A percentile compares a stretch with the other conserved stretches of the same genome.
These are phyloP conservation scores for Cyclopterus lumpus DNA, from an alignment of 2,797 vertebrate species.

Conservation along the genomic window DNA sequence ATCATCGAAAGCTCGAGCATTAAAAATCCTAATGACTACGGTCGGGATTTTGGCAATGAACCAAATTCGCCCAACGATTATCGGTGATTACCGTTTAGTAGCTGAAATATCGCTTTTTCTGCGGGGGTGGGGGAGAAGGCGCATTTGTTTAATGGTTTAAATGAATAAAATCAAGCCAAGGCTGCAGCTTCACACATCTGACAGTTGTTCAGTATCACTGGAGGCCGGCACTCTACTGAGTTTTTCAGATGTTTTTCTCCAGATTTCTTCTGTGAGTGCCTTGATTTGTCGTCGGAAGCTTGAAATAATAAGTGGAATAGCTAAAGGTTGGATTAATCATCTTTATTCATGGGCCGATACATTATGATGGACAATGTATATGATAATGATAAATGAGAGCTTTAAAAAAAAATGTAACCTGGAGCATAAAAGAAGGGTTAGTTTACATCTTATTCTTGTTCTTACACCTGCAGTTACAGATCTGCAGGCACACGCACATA, in stretches of 20 bases:
- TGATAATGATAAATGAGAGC: background rate
- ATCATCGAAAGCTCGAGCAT: background rate
- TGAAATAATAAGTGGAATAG: background rate
- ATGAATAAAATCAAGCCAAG: slow-evolving; percentile 9
- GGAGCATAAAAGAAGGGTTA: background rate
- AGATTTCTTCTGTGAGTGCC: background rate
- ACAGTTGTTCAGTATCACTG: slow-evolving; percentile 2
- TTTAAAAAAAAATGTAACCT: background rate
- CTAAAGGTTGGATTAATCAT: background rate
- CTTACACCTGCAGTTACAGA: slow-evolving; percentile 1
- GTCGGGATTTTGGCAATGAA: background rate
- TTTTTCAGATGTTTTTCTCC: background rate
- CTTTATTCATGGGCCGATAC: background rate
- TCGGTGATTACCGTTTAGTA: background rate
- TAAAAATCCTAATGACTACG: no score
- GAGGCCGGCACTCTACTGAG: background rate
- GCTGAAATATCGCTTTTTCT: background rate
- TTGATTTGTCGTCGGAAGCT: background rate
- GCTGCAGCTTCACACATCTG: slow-evolving; percentile 9
- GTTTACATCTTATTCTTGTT: background rate
- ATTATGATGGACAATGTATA: background rate
- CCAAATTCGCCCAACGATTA: background rate
- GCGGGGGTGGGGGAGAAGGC: no score
- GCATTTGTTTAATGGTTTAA: no score
- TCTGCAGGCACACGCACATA: background rate